Base-by-base conservation (phyloP, 2,888 invertebrate species). In the Pandemis corylana region DNA sequence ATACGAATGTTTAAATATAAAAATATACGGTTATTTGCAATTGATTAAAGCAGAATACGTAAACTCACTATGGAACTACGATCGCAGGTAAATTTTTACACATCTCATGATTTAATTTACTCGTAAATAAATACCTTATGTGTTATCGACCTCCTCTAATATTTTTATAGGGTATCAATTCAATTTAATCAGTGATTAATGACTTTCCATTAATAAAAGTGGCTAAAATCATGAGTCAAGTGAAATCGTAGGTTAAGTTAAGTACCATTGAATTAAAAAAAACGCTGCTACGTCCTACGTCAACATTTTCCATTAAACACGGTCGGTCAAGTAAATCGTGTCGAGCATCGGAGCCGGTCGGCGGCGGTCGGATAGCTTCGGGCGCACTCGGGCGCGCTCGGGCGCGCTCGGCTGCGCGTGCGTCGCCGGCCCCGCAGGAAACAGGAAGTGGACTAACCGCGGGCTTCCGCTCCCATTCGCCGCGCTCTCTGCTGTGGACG, bases 391-490 rank as follows among this genome's bases (percentile, higher is more conserved):
- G 82, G 79, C 76, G 79, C 81, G 82, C 79, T 87, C 89, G 90
- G 86, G 87, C 83, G 83, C 86, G 87, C 84, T 89, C 89, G 91
- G 88, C 81, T 88, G 91, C 89, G 90, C 90, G 90, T 85, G 88
- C 91, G 89, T 82, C 87, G 89, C 81, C 90, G 88, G 89, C 92
- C 91, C 92, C 88, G 90, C 94, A 93, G 94, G 94, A 94, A 93
- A 94, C 94, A 93, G 94, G 94, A 94, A 94, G 94, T 94, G 93
- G 92, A 93, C 91, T 94, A 94, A 94, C 94, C 94, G 93, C 94
- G 90, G 86, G 90, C 88, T 93, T 94, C 94, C 94, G 94, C 94
- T 94, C 94, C 92, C 94, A 94, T 93, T 94, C 91, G 94, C 88
- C 83, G 83, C 83, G 83, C 84, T 82, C 87, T 81, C 85, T 81